Evolutionary conservation across 2,888 invertebrate genomes (phyloP), one percentile per base, ranked within the genome.

Genomic region (Agonopterix heracliana): DNA sequence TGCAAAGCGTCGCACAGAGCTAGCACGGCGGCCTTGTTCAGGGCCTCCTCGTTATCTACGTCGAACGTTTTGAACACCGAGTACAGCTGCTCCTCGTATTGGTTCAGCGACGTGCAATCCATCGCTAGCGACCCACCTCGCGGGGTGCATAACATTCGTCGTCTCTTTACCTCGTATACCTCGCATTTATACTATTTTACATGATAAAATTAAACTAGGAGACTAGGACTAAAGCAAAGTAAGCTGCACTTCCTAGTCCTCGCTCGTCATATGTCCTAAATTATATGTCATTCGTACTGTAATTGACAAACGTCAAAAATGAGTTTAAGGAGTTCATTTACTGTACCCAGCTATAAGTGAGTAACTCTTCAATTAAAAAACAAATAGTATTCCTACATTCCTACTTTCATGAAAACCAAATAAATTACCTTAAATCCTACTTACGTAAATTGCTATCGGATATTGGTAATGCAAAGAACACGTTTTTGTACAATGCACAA

Each of bases 61-160:
- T 95, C 93, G 82, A 94, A 94, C 70, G 93, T 94, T 75, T 94
- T 92, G 72, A 95, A 96, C 71, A 95, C 94, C 64, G 92, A 91
- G 64, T 93, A 91, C 66, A 95, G 90, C 87, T 95, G 95, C 81
- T 93, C 92, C 78, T 95, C 95, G 73, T 95, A 95, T 43, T 93
- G 95, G 86, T 94, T 94, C 76, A 91, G 78, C 53, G 78, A 77
- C 54, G 67, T 65, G 66, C 71, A 69, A 59, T 80, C 86, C 86
- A 87, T 85, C 55, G 59, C 61, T 67, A 57, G 36, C 41, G 42
- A 34, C 50, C 48, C 11, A 17, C 10, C 11, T 11, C 38, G 40
- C 40, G 11, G 9, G 2, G 7, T 13, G 5, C 36, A 34, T 41
- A 11, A 13, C 41, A 41, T 41, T 11, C n/a, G 38, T 38, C 38